Base-by-base conservation (phyloP, 2,113 vertebrate genomes). In the Cynoglossus semilaevis region DNA sequence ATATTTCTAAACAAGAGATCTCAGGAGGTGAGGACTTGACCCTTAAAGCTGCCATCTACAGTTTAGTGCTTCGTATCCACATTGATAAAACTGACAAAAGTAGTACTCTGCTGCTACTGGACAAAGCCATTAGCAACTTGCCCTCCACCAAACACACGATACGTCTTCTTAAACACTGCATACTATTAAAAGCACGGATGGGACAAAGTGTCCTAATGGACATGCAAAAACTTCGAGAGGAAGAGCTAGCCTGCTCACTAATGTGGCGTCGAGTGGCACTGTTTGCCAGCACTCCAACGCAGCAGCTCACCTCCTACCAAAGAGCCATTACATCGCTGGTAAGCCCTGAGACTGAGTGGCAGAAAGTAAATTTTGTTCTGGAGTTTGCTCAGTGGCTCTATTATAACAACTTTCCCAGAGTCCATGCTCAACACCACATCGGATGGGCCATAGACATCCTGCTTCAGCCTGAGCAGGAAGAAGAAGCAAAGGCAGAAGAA, bases 351-450 rank as follows among this genome's bases (percentile, higher is more conserved):
- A 80, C 44, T 14, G 76, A 72, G 19, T 93, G 92, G 92, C 90
- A 91, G 71, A 95, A 93, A 53, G 83, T 92, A 2, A 81, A 87
- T 53, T 83, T 91, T 18, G 74, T 98, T 29, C 14, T 96, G 49
- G 93, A 93, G 64, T 91, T 98, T 75, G 88, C 88, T 6, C 79
- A 92, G 72, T 97, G 94, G 93, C 80, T 98, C 5, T 93, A 91
- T 41, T 67, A 48, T 65, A 86, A 85, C 17, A 90, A 94, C 63
- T 94, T 93, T 77, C 88, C 91, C 15, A 53, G 88, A 11, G 55
- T n/a, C 0, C 80, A 92, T 4, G 88, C 84, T 13, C 34, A 84
- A n/a, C 77, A 85, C 52, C 87, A 92, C 56, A 77, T 95, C 37
- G 71, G 89, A 0, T 92, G 87, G 90, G 94, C 91, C 2, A 63